Evolutionary conservation across 1,140 invertebrate genomes (phyloP), one percentile per base, ranked within the genome.

Genomic region (Rhopalosiphum padi): DNA sequence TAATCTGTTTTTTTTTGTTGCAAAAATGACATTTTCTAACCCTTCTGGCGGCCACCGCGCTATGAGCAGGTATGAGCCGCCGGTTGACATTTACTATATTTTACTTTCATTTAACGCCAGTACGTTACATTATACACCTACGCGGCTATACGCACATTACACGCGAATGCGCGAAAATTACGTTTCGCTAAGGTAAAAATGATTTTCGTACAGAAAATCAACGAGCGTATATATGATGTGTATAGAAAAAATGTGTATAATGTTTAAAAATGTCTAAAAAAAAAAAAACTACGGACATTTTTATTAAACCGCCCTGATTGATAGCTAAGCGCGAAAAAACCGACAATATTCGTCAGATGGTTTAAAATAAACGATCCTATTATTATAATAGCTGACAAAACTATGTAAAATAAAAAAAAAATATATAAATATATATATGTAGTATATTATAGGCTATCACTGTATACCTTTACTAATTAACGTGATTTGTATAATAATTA

Each of bases 11-110:
- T 77, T 77, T 68, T 77, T 68, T 68, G 68, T 90, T 15, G 15
- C 2, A n/a, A 83, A 92, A 92, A 92, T 83, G 90, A 92, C 90
- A 92, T 92, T 92, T 92, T 83, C 90, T 92, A 77, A 15, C 90
- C 43, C 68, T 91, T 35, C 60, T 55, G 25, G 55, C 25, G 43
- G 30, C 43, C 25, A 18, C 48, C 35, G 3, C 23, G 15, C 30
- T n/a, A 0, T n/a, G 60, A n/a, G 60, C 60, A n/a, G 60, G 60
- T 77, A 77, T 18, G 60, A 77, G 30, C 53, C 1, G 21, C 53
- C 1, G 30, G 68, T 92, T 92, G 90, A 92, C 90, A 83, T 51
- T 92, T 92, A 83, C 43, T 92, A 83, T 90, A 90, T 90, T 90
- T 90, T 68, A 43, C 55, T 43, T 90, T 68, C 89, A 55, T 90